These are phyloP conservation scores for Pardosa pseudoannulata DNA, from an alignment of 2,888 invertebrate genomes.

Conservation along the genomic window DNA sequence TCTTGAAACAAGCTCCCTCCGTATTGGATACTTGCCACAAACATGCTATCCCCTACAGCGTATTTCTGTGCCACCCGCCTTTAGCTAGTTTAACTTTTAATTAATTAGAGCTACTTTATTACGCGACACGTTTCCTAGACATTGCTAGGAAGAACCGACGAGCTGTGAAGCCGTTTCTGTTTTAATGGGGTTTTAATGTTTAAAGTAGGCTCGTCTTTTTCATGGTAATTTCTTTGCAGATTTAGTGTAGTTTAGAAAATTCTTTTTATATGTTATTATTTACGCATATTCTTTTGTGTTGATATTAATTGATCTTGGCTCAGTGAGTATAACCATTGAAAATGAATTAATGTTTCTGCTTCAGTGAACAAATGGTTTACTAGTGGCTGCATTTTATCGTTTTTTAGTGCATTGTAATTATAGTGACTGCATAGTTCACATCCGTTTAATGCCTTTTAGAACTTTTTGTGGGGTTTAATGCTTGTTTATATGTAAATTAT, in stretches of 20 bases:
- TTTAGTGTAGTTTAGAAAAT: constrained; percentile 8
- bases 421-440: background rate
- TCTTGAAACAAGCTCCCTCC: constrained; percentile 41
- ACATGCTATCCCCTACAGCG: constrained; percentile 34
- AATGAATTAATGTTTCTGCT: constrained; percentile 51
- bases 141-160: constrained; percentile 31
- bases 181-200: constrained; percentile 72
- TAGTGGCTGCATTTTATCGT: background rate
- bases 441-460: background rate
- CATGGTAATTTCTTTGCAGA: constrained; percentile 28
- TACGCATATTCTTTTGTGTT: constrained; percentile 33
- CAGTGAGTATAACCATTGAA: constrained; percentile 22
- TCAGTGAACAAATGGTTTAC: constrained; percentile 40
- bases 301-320: constrained; percentile 66
- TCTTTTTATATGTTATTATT: constrained; percentile 33
- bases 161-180: constrained; percentile 52
- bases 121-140: constrained; percentile 65
- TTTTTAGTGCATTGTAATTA: constrained; percentile 9
- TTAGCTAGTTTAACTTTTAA: constrained; percentile 68
- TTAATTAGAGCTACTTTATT: constrained; percentile 71
- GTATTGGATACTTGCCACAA: constrained; percentile 70
- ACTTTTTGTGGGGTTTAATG: too few relatives aligned
- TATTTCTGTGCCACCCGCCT: background rate
- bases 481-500: too few relatives aligned
- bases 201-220: constrained; percentile 32